Base-by-base conservation (phyloP, 2,797 vertebrate genomes). In the Micrastur ruficollis region DNA sequence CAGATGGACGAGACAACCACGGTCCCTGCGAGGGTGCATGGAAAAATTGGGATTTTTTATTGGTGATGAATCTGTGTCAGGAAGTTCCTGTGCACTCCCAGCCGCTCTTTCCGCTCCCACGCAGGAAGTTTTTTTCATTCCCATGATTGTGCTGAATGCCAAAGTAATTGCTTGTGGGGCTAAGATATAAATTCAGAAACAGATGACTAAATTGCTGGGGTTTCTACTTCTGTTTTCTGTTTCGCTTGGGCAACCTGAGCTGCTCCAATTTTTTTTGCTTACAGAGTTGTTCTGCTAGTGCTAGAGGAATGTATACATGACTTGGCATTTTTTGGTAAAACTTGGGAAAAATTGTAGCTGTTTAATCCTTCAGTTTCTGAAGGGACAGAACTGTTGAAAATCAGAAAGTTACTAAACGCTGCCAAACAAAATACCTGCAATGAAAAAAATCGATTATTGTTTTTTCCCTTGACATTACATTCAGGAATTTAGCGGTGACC, bases 231-330 rank as follows among this genome's bases (percentile, higher is more conserved):
- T 53, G 32, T 53, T 53, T 53, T n/a, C 29, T 53, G 25, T 44
- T 79, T 79, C 46, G 50, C 47, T 75, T 10, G 5, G 26, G n/a
- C 56, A 75, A 59, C 42, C 53, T 36, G 20, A 61, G 20, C 32
- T 32, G 44, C 44, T n/a, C 32, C 38, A 19, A 3, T 44, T 44
- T 50, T 63, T 72, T 40, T 62, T 62, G 34, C 18, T 53, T 23
- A 46, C 21, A 52, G 31, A 47, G 53, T 19, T 61, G 67, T 65
- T 52, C 12, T 5, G 10, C 63, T 36, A 46, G 42, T 52, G 42
- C 91, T 62, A 84, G 91, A 58, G 87, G 94, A 91, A 94, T 86
- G 86, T 74, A 90, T 85, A 79, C 36, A 15, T 66, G 94, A 89
- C 93, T 89, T 89, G 78, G 61, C 46, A 42, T 53, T 65, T 79